Conservation (phyloP, 1,140 invertebrate species). For the Pseudachorutes palmiensis region DNA sequence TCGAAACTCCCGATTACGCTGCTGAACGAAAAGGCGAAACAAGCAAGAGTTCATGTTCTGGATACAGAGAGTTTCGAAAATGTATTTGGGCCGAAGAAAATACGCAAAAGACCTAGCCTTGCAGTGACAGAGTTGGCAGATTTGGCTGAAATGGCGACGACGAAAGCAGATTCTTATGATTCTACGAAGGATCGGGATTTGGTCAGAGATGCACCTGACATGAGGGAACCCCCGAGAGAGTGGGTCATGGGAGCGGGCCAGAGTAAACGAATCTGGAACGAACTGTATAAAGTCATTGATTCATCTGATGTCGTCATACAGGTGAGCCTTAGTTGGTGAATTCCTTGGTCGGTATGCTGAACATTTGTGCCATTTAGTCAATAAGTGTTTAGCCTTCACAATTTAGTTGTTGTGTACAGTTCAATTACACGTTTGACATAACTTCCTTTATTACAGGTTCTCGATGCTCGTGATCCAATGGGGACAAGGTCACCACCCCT, state of each 20-base stretch:
- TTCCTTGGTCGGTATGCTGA: too few relatives aligned
- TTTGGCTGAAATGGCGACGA: slow-evolving; percentile 59
- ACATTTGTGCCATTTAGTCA: too few relatives aligned
- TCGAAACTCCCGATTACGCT: slow-evolving; percentile 90
- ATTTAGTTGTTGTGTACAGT: too few relatives aligned
- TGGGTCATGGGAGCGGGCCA: slow-evolving; percentile 80
- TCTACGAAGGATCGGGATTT: slow-evolving; percentile 71
- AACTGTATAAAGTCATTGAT: slow-evolving; percentile 98
- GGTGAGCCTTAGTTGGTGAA: slow-evolving; percentile 43
- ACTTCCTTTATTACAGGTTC: slow-evolving; percentile 48
- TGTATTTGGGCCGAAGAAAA: slow-evolving; percentile 91
- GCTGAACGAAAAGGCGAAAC: slow-evolving; percentile 85
- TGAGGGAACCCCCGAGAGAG: slow-evolving; percentile 53
- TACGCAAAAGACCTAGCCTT: slow-evolving; percentile 82
- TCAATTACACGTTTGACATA: too few relatives aligned
- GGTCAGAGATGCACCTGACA: slow-evolving; percentile 60
- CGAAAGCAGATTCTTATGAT: slow-evolving; percentile 66
- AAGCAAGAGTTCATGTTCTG: slow-evolving; percentile 82
- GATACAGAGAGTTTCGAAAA: slow-evolving; percentile 90
- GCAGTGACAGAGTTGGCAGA: slow-evolving; percentile 59
- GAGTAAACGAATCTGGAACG: slow-evolving; percentile 97
- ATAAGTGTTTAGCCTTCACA: too few relatives aligned
- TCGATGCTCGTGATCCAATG: slow-evolving; percentile 90
- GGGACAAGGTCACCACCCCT: slow-evolving; percentile 90
- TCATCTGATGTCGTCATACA: slow-evolving; percentile 95